A percentile compares a stretch with the other conserved stretches of the same genome.
phyloP scores from a whole-genome alignment of 2,797 vertebrate species.

The Gadopsis marmoratus region DNA sequence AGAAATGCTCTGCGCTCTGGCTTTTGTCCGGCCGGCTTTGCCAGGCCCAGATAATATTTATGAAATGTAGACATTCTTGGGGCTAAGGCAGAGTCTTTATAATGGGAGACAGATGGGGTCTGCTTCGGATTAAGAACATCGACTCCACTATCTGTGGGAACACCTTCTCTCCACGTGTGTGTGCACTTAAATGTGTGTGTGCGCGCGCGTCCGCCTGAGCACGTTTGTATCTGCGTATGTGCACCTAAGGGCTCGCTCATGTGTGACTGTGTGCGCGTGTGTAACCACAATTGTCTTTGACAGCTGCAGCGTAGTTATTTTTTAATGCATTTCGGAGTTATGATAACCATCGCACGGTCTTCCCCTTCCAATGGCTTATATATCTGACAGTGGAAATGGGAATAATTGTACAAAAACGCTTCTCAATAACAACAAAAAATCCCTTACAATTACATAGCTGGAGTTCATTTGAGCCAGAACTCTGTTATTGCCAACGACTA shows the following conservation, averaged over 20 bases:
- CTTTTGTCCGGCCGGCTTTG: constrained; percentile 84
- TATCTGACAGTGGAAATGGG: constrained; percentile 81
- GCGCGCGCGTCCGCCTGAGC: constrained; percentile 44
- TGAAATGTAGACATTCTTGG: constrained; percentile 87
- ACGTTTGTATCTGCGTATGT: constrained; percentile 55
- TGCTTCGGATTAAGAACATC: constrained; percentile 85
- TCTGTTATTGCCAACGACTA: constrained; percentile 75
- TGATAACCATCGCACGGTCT: constrained; percentile 76
- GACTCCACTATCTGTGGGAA: constrained; percentile 85
- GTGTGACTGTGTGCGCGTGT: constrained; percentile 59
- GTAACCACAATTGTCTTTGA: constrained; percentile 81
- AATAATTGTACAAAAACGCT: constrained; percentile 80
- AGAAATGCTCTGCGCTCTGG: constrained; percentile 80
- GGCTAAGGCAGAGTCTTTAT: constrained; percentile 83
- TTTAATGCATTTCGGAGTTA: constrained; percentile 81
- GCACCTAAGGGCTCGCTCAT: constrained; percentile 55
- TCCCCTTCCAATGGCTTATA: constrained; percentile 72
- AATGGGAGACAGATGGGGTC: constrained; percentile 87
- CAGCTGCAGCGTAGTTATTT: constrained; percentile 76
- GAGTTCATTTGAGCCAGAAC: constrained; percentile 73
- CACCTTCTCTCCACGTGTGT: constrained; percentile 76
- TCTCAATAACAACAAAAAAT: constrained; percentile 74
- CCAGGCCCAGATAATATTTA: constrained; percentile 85
- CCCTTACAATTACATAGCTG: constrained; percentile 73
- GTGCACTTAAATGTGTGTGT: constrained; percentile 55